Evolutionary conservation across 2,888 invertebrate species (phyloP).

Genomic region (Troglohyphantes excavatus): DNA sequence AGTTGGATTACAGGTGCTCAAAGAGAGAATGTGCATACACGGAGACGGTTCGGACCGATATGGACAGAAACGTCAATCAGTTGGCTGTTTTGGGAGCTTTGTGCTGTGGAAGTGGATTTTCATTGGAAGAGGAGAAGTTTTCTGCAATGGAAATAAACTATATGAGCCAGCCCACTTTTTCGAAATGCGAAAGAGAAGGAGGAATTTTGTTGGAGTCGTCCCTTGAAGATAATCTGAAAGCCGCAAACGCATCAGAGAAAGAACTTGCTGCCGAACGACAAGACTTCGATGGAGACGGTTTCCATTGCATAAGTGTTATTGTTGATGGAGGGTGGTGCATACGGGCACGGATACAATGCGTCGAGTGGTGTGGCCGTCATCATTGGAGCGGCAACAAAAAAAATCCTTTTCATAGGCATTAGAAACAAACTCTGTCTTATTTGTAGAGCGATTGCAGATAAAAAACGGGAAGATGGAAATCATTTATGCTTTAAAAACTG

Average conservation of each 20-base stretch:
- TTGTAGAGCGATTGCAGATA: conserved; percentile 1
- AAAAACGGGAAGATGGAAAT: neutral
- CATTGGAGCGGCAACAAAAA: neutral
- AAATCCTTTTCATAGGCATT: neutral
- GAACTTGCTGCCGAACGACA: neutral
- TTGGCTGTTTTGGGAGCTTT: too few species aligned
- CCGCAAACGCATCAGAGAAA: neutral
- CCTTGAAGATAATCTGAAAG: neutral
- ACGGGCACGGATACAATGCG: conserved; percentile 26
- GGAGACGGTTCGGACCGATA: too few species aligned
- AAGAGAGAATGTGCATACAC: too few species aligned
- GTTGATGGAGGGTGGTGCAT: conserved; percentile 25
- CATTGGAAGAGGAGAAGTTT: neutral
- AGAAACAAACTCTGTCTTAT: conserved; percentile 12
- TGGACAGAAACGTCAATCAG: too few species aligned
- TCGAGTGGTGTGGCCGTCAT: neutral
- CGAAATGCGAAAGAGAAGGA: neutral
- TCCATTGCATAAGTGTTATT: neutral
- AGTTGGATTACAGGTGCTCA: too few species aligned
- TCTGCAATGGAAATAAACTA: neutral
- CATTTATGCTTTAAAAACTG: conserved; percentile 15
- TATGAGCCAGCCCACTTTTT: neutral
- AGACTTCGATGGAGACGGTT: neutral
- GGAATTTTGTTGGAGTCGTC: neutral
- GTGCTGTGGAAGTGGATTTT: too few species aligned